Conservation (phyloP, 2,113 vertebrate genomes). For the Rutilus rutilus region DNA sequence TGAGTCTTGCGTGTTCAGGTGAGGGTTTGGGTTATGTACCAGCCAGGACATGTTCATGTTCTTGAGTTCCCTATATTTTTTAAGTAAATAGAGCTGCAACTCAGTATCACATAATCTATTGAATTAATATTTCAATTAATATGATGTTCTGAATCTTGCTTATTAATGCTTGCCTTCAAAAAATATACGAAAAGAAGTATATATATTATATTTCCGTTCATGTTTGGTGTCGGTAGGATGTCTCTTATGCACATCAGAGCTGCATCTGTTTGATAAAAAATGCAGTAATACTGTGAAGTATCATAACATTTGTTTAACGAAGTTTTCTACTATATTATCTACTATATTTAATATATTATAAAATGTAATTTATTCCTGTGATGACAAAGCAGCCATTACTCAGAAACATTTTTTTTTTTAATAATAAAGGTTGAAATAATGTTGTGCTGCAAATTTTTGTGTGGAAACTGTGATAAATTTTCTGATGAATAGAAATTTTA, state of each 20-base stretch:
- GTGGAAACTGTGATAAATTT: too few relatives aligned
- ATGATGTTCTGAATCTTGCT: not conserved
- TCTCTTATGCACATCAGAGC: not conserved
- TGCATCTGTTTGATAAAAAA: not conserved
- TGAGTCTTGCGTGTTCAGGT: constrained; percentile 19
- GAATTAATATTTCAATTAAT: not conserved
- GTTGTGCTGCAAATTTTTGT: too few relatives aligned
- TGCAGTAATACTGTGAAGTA: not conserved
- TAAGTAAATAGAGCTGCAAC: not conserved
- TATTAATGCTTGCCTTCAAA: not conserved
- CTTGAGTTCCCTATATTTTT: not conserved
- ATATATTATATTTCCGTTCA: not conserved
- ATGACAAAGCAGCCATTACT: too few relatives aligned
- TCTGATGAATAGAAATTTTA: too few relatives aligned
- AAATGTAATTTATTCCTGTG: not conserved
- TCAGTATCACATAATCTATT: not conserved
- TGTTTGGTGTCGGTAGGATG: not conserved
- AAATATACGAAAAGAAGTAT: not conserved
- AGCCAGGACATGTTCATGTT: constrained; percentile 41
- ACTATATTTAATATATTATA: not conserved
- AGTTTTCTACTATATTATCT: not conserved
- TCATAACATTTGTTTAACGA: too few relatives aligned
- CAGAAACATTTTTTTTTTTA: too few relatives aligned
- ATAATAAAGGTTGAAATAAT: too few relatives aligned
- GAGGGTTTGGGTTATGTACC: constrained; percentile 26